phyloP scores from a whole-genome alignment of 2,888 invertebrate genomes.

The Augiades crinisus region DNA sequence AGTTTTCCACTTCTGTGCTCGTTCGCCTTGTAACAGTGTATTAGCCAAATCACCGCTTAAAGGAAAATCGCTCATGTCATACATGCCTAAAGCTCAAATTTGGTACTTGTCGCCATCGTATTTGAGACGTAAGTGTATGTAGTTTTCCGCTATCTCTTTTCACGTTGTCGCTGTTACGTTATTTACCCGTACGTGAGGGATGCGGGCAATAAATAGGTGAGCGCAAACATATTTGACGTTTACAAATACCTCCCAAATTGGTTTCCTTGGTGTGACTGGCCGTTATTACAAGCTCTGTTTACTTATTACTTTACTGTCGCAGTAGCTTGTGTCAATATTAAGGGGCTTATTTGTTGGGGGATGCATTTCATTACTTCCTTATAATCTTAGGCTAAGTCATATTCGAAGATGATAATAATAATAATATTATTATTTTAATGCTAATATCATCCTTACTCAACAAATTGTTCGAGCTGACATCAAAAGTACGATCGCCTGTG shows the following conservation, averaged over 20 bases:
- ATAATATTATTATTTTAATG: no score
- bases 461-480: no score
- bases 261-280: slow-evolving; percentile 74
- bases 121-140: slow-evolving; percentile 57
- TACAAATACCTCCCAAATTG: slow-evolving; percentile 78
- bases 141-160: slow-evolving; percentile 74
- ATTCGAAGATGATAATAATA: no score
- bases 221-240: slow-evolving; percentile 79
- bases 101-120: slow-evolving; percentile 38
- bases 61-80: slow-evolving; percentile 53
- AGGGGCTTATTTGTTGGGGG: neutral
- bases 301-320: slow-evolving; percentile 53
- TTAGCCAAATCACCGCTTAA: slow-evolving; percentile 37
- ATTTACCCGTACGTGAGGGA: slow-evolving; percentile 80
- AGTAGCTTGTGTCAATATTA: slow-evolving; percentile 1
- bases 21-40: slow-evolving; percentile 53
- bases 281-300: slow-evolving; percentile 73
- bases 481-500: no score
- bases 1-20: slow-evolving; percentile 77
- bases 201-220: slow-evolving; percentile 78
- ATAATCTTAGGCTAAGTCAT: neutral
- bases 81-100: slow-evolving; percentile 45
- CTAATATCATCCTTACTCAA: no score
- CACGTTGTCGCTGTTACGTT: slow-evolving; percentile 78
- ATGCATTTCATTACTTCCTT: neutral